Evolutionary conservation across 1,140 invertebrate genomes (phyloP), one percentile per base, ranked within the genome.

Genomic region (Oscheius sp.): DNA sequence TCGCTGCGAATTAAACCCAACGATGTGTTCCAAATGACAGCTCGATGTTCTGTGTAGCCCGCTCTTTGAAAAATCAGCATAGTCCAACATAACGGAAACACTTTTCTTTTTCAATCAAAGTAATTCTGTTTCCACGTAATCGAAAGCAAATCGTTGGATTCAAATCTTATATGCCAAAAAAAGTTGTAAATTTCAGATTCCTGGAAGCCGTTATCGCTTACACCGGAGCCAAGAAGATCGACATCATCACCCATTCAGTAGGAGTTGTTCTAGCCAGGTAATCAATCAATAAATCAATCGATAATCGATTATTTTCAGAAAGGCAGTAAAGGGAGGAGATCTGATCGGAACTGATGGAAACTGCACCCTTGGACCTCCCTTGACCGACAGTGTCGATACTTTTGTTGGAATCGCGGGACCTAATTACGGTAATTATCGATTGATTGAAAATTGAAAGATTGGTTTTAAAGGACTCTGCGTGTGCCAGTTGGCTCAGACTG

Each of bases 271-370:
- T 82, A 2, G 74, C 79, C 23, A 79, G 78, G 78, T 79, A 61
- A n/a, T n/a, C n/a, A 26, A 18, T 64, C 35, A 15, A 15, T 64
- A 0, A 10, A 15, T 45, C 34, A 45, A 18, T 15, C 18, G 13
- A 15, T 26, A 64, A 18, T 34, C 32, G 28, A 32, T 74, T 20
- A 73, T 32, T 10, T 77, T 66, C 70, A 82, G 80, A 72, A 84
- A 84, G 66, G 82, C 74, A n/a, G 46, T 83, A 7, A 83, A 83
- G 76, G 82, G 82, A 55, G 82, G 82, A 29, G 70, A 66, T 67
- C 38, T 83, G 18, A 83, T 83, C 69, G 82, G 81, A 49, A 83
- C 82, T 2, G 82, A 83, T 73, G 82, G 82, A 59, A 83, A 83
- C 63, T 83, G 82, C 36, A 79, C 80, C 20, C 68, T 83, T 46